Percentiles rank a stretch among this genome's conserved stretches.
phyloP scores from a whole-genome alignment of 53 echinoderm and acorn worm species.

The Arbacia lixula region DNA sequence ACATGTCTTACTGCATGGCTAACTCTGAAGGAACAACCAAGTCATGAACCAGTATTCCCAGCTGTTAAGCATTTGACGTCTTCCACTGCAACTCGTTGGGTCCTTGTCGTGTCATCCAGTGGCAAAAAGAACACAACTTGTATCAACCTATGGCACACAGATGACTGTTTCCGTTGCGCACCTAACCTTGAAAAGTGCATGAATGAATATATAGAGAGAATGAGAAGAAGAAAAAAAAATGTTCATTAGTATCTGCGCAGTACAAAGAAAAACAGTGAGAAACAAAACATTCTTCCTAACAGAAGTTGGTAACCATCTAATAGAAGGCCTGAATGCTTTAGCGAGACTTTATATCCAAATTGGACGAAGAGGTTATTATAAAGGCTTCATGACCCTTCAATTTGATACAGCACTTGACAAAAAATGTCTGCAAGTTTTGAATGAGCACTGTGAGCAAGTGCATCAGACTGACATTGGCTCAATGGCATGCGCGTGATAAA shows the following conservation, averaged over 20 bases:
- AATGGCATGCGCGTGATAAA: background rate
- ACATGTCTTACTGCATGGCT: slow-evolving; percentile 56
- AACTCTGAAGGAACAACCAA: slow-evolving; percentile 55
- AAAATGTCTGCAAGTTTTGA: background rate
- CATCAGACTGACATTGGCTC: slow-evolving; percentile 33
- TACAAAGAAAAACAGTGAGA: slow-evolving; percentile 6
- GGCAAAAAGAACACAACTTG: slow-evolving; percentile 46
- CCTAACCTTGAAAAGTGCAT: slow-evolving; percentile 56
- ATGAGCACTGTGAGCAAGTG: slow-evolving; percentile 39
- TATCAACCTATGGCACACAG: slow-evolving; percentile 58
- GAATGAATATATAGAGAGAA: slow-evolving; percentile 56
- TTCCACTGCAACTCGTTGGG: slow-evolving; percentile 34
- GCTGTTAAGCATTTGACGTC: slow-evolving; percentile 41
- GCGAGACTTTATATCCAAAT: background rate
- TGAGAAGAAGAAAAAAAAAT: slow-evolving; percentile 55
- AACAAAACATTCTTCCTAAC: background rate
- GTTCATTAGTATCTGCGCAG: slow-evolving; percentile 40
- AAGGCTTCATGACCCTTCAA: background rate
- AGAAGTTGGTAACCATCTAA: slow-evolving; percentile 9
- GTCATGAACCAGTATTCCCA: slow-evolving; percentile 58
- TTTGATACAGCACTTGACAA: too few species aligned
- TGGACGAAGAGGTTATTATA: background rate
- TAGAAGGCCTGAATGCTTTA: slow-evolving; percentile 11
- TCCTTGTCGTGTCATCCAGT: slow-evolving; percentile 36
- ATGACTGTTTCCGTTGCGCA: slow-evolving; percentile 8